Evolutionary conservation across 1,140 invertebrate genomes (phyloP).

Genomic region (Megalonaias nervosa): DNA sequence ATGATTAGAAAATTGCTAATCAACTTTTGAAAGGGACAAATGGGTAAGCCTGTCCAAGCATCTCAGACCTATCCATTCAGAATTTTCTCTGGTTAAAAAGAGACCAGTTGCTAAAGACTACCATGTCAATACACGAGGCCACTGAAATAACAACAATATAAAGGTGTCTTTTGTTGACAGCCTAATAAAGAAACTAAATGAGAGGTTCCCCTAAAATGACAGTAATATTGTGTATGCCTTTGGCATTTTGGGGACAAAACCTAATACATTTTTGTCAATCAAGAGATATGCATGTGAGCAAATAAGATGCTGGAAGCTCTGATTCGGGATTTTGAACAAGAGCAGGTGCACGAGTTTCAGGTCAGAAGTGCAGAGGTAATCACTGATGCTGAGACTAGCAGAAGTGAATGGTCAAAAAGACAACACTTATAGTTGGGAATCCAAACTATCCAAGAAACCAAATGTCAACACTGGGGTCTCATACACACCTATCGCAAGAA

Average conservation of each 20-base stretch:
- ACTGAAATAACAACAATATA: not conserved
- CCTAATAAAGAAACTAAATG: not conserved
- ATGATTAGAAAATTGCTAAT: not conserved
- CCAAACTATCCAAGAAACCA: too few relatives aligned
- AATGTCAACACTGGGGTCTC: too few relatives aligned
- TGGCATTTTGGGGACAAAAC: not conserved
- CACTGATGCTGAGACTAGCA: too few relatives aligned
- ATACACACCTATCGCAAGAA: too few relatives aligned
- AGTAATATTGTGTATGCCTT: not conserved
- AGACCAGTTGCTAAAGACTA: not conserved
- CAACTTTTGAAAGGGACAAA: not conserved
- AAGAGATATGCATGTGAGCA: not conserved
- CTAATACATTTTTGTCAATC: constrained; percentile 1
- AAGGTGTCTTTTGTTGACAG: not conserved
- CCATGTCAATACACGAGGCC: not conserved
- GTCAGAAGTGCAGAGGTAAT: not conserved
- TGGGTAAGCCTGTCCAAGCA: too few relatives aligned
- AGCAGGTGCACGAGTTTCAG: not conserved
- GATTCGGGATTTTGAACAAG: not conserved
- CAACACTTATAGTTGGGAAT: too few relatives aligned
- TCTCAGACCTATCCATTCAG: too few relatives aligned
- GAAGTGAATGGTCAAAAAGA: too few relatives aligned
- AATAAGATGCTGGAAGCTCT: not conserved
- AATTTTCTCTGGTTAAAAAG: not conserved
- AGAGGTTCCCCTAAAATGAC: not conserved